phyloP scores from a whole-genome alignment of 2,888 invertebrate genomes.

The Lasioglossum marginatum region DNA sequence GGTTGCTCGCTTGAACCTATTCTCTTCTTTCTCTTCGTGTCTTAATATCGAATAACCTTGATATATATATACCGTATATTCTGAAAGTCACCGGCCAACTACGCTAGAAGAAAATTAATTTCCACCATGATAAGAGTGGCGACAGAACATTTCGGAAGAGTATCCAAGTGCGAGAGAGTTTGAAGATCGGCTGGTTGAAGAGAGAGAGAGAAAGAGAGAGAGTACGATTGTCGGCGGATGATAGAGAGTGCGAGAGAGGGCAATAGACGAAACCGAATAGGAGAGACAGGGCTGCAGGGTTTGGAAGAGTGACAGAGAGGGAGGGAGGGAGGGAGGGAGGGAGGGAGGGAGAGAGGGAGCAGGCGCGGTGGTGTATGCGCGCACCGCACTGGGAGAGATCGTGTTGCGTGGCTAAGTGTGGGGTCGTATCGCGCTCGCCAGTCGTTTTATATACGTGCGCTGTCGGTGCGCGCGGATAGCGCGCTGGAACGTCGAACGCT shows the following conservation, averaged over 20 bases:
- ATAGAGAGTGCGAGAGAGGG: constrained; percentile 13
- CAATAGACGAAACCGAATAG: constrained; percentile 27
- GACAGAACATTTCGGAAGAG: constrained; percentile 12
- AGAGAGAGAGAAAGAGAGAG: neutral
- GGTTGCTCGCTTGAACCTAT: too few species aligned
- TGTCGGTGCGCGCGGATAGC: constrained; percentile 65
- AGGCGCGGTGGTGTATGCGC: constrained; percentile 56
- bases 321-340: constrained; percentile 21
- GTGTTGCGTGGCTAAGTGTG: constrained; percentile 59
- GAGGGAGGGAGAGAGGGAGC: constrained; percentile 31
- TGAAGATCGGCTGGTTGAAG: neutral
- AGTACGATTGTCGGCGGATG: neutral
- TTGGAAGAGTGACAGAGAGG: constrained; percentile 3
- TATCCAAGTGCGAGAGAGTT: neutral
- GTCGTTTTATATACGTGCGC: constrained; percentile 63
- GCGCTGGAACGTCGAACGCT: constrained; percentile 71
- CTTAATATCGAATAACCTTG: too few species aligned
- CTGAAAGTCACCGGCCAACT: neutral
- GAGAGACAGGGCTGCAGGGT: constrained; percentile 4
- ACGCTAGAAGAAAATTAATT: neutral
- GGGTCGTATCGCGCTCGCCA: constrained; percentile 65
- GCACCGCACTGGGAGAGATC: constrained; percentile 47
- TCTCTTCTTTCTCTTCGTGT: too few species aligned
- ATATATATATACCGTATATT: too few species aligned
- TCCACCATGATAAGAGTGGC: neutral